Evolutionary conservation across 2,888 invertebrate species (phyloP).

Genomic region (Nebria salina): DNA sequence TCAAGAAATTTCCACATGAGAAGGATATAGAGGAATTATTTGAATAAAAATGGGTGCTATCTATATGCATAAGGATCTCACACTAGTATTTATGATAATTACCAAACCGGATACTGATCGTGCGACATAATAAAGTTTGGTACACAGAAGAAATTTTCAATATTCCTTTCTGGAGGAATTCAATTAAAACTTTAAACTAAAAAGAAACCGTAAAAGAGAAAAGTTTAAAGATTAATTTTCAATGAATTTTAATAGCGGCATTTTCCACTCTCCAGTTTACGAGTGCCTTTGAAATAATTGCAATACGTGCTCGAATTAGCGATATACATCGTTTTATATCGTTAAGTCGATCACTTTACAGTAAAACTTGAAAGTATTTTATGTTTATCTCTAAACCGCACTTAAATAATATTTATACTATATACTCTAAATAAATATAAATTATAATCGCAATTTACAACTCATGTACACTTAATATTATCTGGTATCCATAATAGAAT

Average conservation of each 20-base stretch:
- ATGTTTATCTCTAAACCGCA: no score
- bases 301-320: not conserved
- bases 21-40: no score
- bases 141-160: not conserved
- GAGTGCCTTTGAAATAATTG: not conserved
- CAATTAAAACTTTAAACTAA: slow-evolving; percentile 42
- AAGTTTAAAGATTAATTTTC: slow-evolving; percentile 45
- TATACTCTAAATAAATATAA: no score
- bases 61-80: not conserved
- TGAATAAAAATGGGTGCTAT: not conserved
- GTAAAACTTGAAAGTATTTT: no score
- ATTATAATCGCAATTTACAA: no score
- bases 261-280: slow-evolving; percentile 20
- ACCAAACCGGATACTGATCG: not conserved
- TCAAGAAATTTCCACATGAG: not conserved
- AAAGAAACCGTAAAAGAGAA: slow-evolving; percentile 31
- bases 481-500: no score
- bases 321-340: not conserved
- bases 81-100: not conserved
- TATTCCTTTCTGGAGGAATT: slow-evolving; percentile 19
- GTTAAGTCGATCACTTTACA: no score
- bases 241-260: slow-evolving; percentile 45
- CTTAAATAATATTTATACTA: no score
- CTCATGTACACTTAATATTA: no score
- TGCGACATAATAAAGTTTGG: not conserved